A percentile compares a stretch with the other conserved stretches of the same genome.
Conservation (phyloP, 1,140 invertebrate genomes). For the Hylaeus volcanicus region DNA sequence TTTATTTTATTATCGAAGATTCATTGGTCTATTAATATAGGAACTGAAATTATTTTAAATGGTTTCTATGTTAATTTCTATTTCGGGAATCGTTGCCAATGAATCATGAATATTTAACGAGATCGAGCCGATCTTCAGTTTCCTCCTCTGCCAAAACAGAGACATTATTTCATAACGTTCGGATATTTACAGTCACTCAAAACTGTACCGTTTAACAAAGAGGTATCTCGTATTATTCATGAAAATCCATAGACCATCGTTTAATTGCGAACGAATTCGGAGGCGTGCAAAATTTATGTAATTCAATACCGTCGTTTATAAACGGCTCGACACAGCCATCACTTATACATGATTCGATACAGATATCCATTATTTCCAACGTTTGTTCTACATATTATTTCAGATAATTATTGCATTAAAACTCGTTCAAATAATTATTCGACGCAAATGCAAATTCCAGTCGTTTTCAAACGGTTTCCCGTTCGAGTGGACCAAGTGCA, state of each 20-base stretch:
- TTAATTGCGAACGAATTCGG: constrained; percentile 7
- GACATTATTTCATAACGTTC: not conserved
- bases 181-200: not conserved
- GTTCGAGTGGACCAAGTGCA: not conserved
- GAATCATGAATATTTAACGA: not conserved
- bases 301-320: constrained; percentile 11
- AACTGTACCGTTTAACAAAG: not conserved
- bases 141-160: no score
- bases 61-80: not conserved
- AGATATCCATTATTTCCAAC: not conserved
- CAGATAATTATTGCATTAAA: constrained; percentile 46
- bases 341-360: constrained; percentile 1
- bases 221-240: not conserved
- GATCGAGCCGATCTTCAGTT: not conserved
- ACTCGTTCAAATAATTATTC: constrained; percentile 39
- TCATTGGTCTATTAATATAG: no score
- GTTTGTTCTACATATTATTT: constrained; percentile 45
- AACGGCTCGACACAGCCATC: constrained; percentile 2
- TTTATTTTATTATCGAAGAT: no score
- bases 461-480: not conserved
- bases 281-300: constrained; percentile 7
- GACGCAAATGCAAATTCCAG: constrained; percentile 15
- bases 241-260: not conserved
- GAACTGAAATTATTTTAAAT: no score
- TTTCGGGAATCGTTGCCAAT: not conserved